A percentile compares a stretch with the other conserved stretches of the same genome.
Conservation (phyloP, 2,113 vertebrate genomes). For the Corvus cornix region DNA sequence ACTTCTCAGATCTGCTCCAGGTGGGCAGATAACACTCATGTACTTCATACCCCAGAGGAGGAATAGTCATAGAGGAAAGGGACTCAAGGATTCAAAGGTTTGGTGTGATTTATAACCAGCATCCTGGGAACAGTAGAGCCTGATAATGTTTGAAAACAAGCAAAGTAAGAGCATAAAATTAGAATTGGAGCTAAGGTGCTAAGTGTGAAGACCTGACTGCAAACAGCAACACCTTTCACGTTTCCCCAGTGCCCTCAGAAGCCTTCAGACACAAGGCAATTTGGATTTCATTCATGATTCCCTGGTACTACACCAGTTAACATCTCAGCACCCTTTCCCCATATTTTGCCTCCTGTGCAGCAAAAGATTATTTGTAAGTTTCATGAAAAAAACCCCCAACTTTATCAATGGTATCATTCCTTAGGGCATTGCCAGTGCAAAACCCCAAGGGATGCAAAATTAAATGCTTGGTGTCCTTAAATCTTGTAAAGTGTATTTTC, state of each 20-base stretch:
- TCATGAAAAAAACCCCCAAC: background rate
- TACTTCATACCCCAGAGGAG: background rate
- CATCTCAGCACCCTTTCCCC: background rate
- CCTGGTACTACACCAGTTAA: background rate
- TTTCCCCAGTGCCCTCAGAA: background rate
- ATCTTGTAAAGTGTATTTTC: background rate
- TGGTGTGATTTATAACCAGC: background rate
- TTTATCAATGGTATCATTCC: background rate
- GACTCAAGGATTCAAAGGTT: constrained; percentile 24
- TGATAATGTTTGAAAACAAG: background rate
- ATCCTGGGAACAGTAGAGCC: background rate
- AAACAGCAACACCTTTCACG: background rate
- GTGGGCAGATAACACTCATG: background rate
- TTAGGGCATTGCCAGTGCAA: background rate
- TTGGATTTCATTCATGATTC: background rate
- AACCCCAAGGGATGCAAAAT: background rate
- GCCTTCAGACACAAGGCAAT: background rate
- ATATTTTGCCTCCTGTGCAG: background rate
- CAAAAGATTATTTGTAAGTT: background rate
- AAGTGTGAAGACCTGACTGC: background rate
- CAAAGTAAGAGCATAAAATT: background rate
- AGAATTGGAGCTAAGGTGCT: background rate
- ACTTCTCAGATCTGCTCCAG: background rate
- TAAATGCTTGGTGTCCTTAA: background rate
- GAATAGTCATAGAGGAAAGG: background rate